Evolutionary conservation across 92 coral and sea anemone genomes (phyloP), one percentile per base, ranked within the genome.

Genomic region (Meandrina meandrites): DNA sequence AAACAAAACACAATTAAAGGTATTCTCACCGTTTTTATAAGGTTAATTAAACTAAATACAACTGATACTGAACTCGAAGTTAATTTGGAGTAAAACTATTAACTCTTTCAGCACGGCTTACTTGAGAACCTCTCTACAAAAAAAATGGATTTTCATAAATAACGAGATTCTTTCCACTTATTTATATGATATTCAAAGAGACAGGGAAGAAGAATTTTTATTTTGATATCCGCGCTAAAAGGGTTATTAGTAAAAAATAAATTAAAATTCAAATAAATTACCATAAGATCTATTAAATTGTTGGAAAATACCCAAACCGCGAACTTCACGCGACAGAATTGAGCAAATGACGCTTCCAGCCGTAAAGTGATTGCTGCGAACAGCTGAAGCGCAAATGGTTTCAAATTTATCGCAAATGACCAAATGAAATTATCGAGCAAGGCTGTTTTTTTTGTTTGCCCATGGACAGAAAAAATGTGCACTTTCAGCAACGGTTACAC

Each of bases 301-400:
- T 36, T 58, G 72, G 64, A 77, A 79, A 57, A 21, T 79, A 36
- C 30, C 70, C 50, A 1, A 79, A 58, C 72, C 83, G 64, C 50
- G 30, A 21, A 42, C 30, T 68, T 18, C 40, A 16, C 37, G 22
- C 1, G 16, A 17, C 31, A 56, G 8, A 13, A 53, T 36, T 76
- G 36, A 27, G n/a, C 28, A n/a, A 45, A 40, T 75, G 21, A 75
- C 21, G 79, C 18, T 22, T 75, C 22, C 79, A 45, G 34, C 57
- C 21, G 60, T 54, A 5, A 40, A 37, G 54, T 8, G 37, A 37
- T 14, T 69, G 75, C 75, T 21, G 14, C 21, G 75, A 69, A 27
- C 4, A 54, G 19, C 60, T 54, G 60, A 48, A 48, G 53, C 9
- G 45, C 3, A 40, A 40, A 50, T 13, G 21, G 16, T 54, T 54